Evolutionary conservation across 2,888 invertebrate species (phyloP), one percentile per base, ranked within the genome.

Genomic region (Sepioteuthis lessoniana): DNA sequence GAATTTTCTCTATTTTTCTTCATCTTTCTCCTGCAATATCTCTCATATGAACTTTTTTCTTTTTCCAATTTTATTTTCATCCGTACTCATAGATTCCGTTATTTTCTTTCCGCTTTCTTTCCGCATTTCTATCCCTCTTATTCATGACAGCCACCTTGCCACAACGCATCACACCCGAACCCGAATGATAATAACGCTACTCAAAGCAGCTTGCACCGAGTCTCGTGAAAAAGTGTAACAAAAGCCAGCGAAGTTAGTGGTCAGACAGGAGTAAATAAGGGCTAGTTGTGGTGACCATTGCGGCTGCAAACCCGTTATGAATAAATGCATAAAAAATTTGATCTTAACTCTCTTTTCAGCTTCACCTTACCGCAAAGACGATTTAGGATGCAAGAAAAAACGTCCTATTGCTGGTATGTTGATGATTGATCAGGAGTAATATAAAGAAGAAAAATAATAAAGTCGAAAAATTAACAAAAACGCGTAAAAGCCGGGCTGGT

Each of bases 251-350:
- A 76, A 76, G n/a, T 76, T 76, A n/a, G 76, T 35, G 76, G 76
- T 76, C 76, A 76, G 76, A 10, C n/a, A 19, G n/a, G n/a, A n/a
- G n/a, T 76, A 35, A n/a, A 76, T 76, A n/a, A 35, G 76, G 76
- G n/a, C 76, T n/a, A 35, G 76, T 76, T 76, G 76, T 76, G 76
- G 76, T 76, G 76, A 76, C 76, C 76, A 76, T 8, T 76, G 76
- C 35, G 76, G 76, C 76, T 76, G 13, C 76, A 35, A 35, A 76
- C 76, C n/a, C 76, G 76, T 76, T 76, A 76, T 76, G 76, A 76
- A 76, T 76, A 76, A n/a, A 76, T 76, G 76, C n/a, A 76, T 76
- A 19, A 76, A 76, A n/a, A 76, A 76, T 76, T n/a, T 76, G n/a
- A 76, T 76, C 76, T n/a, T 35, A 76, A 76, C n/a, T 16, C 35